These are phyloP conservation scores for Danio albolineatus DNA, from an alignment of 2,797 vertebrate genomes.

Conservation along the genomic window DNA sequence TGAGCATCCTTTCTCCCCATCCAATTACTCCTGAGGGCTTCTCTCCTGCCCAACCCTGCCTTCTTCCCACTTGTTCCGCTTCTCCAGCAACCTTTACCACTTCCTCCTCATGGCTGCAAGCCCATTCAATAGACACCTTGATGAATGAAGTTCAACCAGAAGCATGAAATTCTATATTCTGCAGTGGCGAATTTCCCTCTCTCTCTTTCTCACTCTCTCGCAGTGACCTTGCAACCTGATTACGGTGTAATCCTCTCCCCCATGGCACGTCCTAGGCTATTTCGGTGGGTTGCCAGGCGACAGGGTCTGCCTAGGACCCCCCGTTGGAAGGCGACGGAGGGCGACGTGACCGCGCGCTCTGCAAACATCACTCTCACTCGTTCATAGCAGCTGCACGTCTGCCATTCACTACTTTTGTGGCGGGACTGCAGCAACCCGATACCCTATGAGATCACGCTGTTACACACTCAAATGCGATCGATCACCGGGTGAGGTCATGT, in stretches of 20 bases:
- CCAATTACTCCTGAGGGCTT: slow-evolving; percentile 51
- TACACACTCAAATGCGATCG: slow-evolving; percentile 58
- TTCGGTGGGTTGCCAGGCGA: slow-evolving; percentile 78
- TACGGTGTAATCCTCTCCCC: slow-evolving; percentile 62
- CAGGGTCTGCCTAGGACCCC: slow-evolving; percentile 69
- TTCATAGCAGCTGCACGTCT: slow-evolving; percentile 15
- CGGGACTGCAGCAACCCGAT: slow-evolving; percentile 38
- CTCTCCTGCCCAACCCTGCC: slow-evolving; percentile 37
- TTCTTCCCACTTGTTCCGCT: slow-evolving; percentile 40
- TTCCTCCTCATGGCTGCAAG: slow-evolving; percentile 56
- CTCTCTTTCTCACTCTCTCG: slow-evolving; percentile 35
- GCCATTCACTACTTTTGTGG: slow-evolving; percentile 35
- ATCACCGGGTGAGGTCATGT: slow-evolving; percentile 38
- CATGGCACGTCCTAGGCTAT: slow-evolving; percentile 68
- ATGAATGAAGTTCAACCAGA: slow-evolving; percentile 62
- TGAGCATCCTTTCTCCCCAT: slow-evolving; percentile 51
- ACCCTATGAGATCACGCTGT: slow-evolving; percentile 40
- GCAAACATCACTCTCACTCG: slow-evolving; percentile 36
- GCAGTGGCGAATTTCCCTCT: slow-evolving; percentile 51
- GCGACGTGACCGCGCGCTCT: slow-evolving; percentile 41
- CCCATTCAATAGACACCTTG: slow-evolving; percentile 61
- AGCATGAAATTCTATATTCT: slow-evolving; percentile 66
- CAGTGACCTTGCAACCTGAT: slow-evolving; percentile 64
- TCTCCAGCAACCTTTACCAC: slow-evolving; percentile 29
- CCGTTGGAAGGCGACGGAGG: slow-evolving; percentile 63